phyloP scores from a whole-genome alignment of 2,113 vertebrate genomes.

The Coracopsis vasa region DNA sequence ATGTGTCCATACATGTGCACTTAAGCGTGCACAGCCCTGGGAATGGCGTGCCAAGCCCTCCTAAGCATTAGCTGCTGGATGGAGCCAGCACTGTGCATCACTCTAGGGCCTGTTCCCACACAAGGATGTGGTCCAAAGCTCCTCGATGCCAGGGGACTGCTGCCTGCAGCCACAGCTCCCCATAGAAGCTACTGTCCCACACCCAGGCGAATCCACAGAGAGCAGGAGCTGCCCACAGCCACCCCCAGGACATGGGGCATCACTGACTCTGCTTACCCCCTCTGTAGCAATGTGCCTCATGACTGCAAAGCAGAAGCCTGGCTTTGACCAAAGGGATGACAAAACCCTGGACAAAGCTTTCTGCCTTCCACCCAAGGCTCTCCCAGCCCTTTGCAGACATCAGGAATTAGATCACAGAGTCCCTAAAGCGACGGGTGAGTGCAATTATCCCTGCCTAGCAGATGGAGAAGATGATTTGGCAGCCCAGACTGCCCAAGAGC shows the following conservation, averaged over 20 bases:
- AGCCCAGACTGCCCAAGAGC: background rate
- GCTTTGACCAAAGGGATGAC: background rate
- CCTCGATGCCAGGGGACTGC: background rate
- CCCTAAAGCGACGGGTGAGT: background rate
- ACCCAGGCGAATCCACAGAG: background rate
- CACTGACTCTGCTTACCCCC: background rate
- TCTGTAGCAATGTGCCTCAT: background rate
- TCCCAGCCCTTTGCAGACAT: background rate
- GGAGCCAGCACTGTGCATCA: background rate
- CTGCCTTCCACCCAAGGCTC: background rate
- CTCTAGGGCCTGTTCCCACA: background rate
- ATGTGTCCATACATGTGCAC: rapidly evolving
- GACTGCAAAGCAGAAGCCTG: background rate
- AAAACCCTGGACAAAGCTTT: background rate
- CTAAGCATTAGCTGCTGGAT: background rate
- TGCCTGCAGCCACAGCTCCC: background rate
- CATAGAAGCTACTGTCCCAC: background rate
- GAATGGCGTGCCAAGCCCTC: background rate
- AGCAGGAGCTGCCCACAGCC: background rate
- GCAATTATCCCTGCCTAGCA: background rate
- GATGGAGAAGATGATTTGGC: background rate
- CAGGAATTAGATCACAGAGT: background rate
- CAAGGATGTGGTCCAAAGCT: background rate
- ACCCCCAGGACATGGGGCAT: rapidly evolving
- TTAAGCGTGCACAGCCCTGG: rapidly evolving